phyloP scores from a whole-genome alignment of 2,797 vertebrate genomes.

The Myotis findleyi region DNA sequence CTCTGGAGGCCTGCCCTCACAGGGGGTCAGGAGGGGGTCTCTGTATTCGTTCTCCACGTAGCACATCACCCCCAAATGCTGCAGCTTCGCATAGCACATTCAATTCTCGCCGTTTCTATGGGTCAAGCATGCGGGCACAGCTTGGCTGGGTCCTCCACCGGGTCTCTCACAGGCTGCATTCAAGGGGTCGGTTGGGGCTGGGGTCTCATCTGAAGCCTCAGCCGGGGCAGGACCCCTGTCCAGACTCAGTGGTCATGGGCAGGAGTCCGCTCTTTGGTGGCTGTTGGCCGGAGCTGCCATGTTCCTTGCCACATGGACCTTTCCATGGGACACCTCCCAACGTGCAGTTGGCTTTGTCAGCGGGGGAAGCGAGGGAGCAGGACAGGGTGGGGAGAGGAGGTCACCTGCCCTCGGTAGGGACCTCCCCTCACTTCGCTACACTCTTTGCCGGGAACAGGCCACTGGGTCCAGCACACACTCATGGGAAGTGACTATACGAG shows the following conservation, averaged over 20 bases:
- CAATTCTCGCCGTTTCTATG: rapidly evolving
- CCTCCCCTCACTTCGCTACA: rapidly evolving
- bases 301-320: background rate
- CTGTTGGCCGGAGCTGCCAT: no score
- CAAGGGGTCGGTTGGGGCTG: rapidly evolving
- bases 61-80: background rate
- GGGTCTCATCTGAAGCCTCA: background rate
- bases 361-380: background rate
- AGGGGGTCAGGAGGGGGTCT: rapidly evolving
- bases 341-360: background rate
- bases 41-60: rapidly evolving
- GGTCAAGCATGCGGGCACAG: background rate
- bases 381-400: background rate
- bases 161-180: rapidly evolving
- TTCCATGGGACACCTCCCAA: rapidly evolving
- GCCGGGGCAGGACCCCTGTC: rapidly evolving
- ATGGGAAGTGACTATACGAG: rapidly evolving
- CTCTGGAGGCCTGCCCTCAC: rapidly evolving
- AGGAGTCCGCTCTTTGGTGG: background rate
- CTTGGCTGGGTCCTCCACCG: background rate
- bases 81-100: background rate
- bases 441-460: background rate
- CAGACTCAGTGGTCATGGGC: background rate
- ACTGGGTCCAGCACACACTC: background rate
- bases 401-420: background rate